Conservation (phyloP, 2,888 invertebrate species). For the Ophion ventricosus region DNA sequence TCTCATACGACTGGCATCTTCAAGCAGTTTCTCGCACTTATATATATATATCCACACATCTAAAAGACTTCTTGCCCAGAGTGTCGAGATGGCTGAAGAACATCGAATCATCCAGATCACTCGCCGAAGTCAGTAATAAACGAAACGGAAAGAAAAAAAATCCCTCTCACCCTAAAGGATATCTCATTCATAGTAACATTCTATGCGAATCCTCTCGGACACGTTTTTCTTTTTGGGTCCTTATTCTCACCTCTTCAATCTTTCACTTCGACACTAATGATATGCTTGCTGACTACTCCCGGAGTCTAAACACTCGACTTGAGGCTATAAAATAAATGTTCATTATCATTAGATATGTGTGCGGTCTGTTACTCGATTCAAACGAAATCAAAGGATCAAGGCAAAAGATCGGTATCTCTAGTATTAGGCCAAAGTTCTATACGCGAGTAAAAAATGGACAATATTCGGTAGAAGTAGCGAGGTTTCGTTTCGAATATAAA, state of each 20-base stretch:
- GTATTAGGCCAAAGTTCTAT: not conserved
- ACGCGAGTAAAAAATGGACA: slow-evolving; percentile 5
- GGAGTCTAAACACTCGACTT: slow-evolving; percentile 52
- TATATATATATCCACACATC: slow-evolving; percentile 63
- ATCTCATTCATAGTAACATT: slow-evolving; percentile 35
- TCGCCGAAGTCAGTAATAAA: slow-evolving; percentile 69
- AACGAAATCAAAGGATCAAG: not conserved
- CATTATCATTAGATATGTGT: not conserved
- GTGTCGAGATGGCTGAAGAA: slow-evolving; percentile 59
- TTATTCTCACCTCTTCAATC: slow-evolving; percentile 8
- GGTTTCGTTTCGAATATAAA: slow-evolving; percentile 66
- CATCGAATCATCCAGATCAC: slow-evolving; percentile 79
- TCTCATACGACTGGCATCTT: slow-evolving; percentile 18
- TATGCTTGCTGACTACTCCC: slow-evolving; percentile 33
- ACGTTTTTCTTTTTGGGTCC: slow-evolving; percentile 25
- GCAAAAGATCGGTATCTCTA: not conserved
- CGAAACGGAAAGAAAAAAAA: slow-evolving; percentile 49
- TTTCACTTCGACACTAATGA: slow-evolving; percentile 8
- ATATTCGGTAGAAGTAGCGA: slow-evolving; percentile 1
- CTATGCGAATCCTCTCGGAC: slow-evolving; percentile 53
- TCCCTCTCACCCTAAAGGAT: slow-evolving; percentile 60
- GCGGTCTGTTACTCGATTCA: not conserved
- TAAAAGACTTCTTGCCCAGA: slow-evolving; percentile 61
- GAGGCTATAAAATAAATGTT: slow-evolving; percentile 29
- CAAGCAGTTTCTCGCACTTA: slow-evolving; percentile 71